phyloP scores from a whole-genome alignment of 2,113 vertebrate species.

The Petrocephalus microphthalmus region DNA sequence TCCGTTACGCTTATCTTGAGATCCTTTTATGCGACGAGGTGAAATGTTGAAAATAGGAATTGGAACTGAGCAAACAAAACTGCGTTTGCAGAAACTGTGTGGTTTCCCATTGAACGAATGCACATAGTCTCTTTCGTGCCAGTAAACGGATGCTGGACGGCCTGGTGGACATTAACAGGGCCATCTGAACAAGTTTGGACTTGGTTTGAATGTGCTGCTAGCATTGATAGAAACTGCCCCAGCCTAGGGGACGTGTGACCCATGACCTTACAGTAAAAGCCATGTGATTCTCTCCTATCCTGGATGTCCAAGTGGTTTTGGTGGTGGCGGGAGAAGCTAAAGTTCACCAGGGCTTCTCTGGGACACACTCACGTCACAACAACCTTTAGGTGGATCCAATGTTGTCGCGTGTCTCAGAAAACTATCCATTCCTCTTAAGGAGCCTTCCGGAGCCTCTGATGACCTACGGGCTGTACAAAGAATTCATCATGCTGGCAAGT shows the following conservation, averaged over 20 bases:
- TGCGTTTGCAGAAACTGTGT: not conserved
- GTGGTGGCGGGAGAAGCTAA: not conserved
- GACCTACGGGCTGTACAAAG: conserved; percentile 90
- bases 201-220: not conserved
- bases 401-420: not conserved
- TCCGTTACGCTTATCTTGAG: not conserved
- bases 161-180: not conserved
- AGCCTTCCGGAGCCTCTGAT: conserved; percentile 95
- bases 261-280: not conserved
- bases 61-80: not conserved
- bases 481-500: conserved; percentile 92
- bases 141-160: not conserved
- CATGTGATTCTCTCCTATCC: not conserved
- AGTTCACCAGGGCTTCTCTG: not conserved
- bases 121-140: not conserved
- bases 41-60: conserved; percentile 1
- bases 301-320: not conserved
- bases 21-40: not conserved
- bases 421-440: conserved; percentile 57
- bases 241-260: not conserved
- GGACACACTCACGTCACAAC: not conserved
- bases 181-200: not conserved
- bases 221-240: not conserved
- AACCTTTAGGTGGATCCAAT: not conserved
- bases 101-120: not conserved